Evolutionary conservation across 2,113 vertebrate species (phyloP), one percentile per base, ranked within the genome.

Genomic region (Dermatemys mawii): DNA sequence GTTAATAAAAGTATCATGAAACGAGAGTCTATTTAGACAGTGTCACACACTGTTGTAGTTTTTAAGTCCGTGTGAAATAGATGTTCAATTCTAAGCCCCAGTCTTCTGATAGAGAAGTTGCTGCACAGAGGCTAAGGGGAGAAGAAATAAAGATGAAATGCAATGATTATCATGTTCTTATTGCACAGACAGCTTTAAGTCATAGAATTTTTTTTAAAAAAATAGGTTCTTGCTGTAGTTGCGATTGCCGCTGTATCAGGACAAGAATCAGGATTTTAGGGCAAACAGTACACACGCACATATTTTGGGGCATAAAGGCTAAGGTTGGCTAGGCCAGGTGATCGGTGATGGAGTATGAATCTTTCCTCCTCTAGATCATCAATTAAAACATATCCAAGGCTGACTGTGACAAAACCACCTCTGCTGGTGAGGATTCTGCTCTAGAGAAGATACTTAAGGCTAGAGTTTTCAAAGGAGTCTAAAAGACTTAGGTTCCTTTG

Each of bases 401-500:
- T 70, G 75, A 14, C 49, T 32, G n/a, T 80, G 21, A 84, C 53
- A 48, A 46, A 67, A 24, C 86, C 54, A 78, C 60, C 46, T 0
- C 0, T 48, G 41, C 8, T 29, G 26, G 6, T 2, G 9, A 82
- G 24, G 41, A 79, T 75, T 90, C 86, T 24, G 24, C 13, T 35
- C 63, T 49, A 44, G 54, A 11, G 21, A 81, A 26, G 41, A 0
- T 94, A 90, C 70, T 75, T 50, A 73, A 93, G 35, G 26, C n/a
- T 73, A 5, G 1, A 49, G 3, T 13, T 84, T 11, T 95, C 35
- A 44, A 50, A 89, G 51, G 80, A 38, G 27, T 54, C 90, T 46
- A 50, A 44, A 29, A 8, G 53, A 67, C 50, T 78, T 90, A 82
- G 90, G 86, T 84, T 75, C 75, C 49, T 21, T 51, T 89, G n/a